phyloP scores from a whole-genome alignment of 1,140 invertebrate genomes.

The Polyergus mexicanus region DNA sequence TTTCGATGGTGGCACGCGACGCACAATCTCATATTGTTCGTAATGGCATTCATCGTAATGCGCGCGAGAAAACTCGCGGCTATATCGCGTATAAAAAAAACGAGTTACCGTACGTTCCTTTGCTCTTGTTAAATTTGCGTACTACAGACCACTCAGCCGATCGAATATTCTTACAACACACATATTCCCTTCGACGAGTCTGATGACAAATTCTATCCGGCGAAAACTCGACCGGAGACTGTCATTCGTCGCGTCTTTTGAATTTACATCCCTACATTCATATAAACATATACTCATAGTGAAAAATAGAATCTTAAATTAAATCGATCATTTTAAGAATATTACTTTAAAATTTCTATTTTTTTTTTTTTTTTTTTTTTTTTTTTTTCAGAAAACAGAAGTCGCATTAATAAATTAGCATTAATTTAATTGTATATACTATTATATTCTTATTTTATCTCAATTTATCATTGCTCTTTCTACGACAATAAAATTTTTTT shows the following conservation, averaged over 20 bases:
- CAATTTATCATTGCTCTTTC: background rate
- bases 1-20: background rate
- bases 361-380: too few relatives aligned
- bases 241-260: background rate
- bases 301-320: conserved; percentile 21
- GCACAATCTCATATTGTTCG: conserved; percentile 41
- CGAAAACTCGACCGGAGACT: background rate
- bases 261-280: conserved; percentile 21
- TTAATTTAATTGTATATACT: background rate
- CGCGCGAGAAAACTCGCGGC: conserved; percentile 23
- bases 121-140: conserved; percentile 41
- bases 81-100: background rate
- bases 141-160: background rate
- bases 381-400: background rate
- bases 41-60: conserved; percentile 13
- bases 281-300: conserved; percentile 3
- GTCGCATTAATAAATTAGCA: background rate
- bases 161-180: background rate
- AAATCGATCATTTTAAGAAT: conserved; percentile 9
- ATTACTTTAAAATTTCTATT: background rate
- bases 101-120: background rate
- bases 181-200: conserved; percentile 1
- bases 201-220: background rate
- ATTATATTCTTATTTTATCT: background rate
- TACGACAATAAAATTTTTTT: background rate